These are phyloP conservation scores for Acrocephalus arundinaceus DNA, from an alignment of 2,113 vertebrate genomes.

Conservation along the genomic window DNA sequence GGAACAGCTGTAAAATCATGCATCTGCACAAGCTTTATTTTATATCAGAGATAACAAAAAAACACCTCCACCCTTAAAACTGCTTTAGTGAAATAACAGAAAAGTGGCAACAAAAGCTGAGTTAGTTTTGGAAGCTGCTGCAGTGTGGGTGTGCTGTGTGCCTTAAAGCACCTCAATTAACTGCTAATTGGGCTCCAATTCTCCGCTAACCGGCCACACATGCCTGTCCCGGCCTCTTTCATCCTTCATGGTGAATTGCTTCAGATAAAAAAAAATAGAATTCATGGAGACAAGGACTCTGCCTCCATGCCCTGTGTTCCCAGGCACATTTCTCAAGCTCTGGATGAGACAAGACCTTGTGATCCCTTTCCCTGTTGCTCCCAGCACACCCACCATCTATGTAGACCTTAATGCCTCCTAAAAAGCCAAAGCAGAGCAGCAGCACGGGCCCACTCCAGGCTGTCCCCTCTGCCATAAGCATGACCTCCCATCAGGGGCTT, in stretches of 20 bases:
- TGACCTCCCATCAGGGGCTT: background rate
- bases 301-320: background rate
- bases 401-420: rapidly evolving
- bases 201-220: background rate
- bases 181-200: background rate
- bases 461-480: background rate
- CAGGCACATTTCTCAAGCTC: rapidly evolving
- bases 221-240: background rate
- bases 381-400: background rate
- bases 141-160: background rate
- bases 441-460: background rate
- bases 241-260: background rate
- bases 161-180: background rate
- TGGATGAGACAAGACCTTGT: background rate
- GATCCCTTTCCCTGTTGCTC: background rate
- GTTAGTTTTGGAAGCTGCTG: background rate
- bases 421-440: background rate
- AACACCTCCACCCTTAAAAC: background rate
- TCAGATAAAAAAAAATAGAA: background rate
- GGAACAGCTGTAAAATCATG: background rate
- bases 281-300: background rate
- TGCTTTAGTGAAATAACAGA: background rate
- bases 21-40: background rate
- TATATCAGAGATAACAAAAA: background rate
- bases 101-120: background rate